Percentiles rank a stretch among this genome's conserved stretches.
phyloP scores from a whole-genome alignment of 2,113 vertebrate species.

The Canis aureus region DNA sequence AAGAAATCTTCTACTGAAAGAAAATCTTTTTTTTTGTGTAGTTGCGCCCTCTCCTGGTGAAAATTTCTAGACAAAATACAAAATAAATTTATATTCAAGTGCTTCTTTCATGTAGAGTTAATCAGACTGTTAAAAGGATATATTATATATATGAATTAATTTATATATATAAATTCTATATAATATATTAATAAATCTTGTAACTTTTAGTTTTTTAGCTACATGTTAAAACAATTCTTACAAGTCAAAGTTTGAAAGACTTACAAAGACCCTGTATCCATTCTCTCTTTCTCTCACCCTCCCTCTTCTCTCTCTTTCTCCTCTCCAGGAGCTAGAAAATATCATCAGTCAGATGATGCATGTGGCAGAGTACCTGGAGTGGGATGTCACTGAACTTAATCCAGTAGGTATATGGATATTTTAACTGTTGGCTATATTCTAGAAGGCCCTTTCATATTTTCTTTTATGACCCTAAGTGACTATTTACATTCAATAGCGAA shows the following conservation, averaged over 20 bases:
- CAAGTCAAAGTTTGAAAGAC: background rate
- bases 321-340: slow-evolving; percentile 90
- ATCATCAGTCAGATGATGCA: slow-evolving; percentile 94
- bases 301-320: fast-evolving
- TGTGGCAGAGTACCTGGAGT: slow-evolving; percentile 93
- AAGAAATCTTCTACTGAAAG: background rate
- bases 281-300: background rate
- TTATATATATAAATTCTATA: background rate
- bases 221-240: background rate
- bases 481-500: background rate
- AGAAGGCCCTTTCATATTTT: background rate
- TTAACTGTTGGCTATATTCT: background rate
- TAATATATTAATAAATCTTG: background rate
- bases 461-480: background rate
- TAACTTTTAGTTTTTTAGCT: background rate
- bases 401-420: slow-evolving; percentile 89
- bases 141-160: background rate
- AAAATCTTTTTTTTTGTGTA: background rate
- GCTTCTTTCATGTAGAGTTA: background rate
- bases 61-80: background rate
- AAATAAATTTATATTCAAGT: background rate
- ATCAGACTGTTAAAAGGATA: background rate
- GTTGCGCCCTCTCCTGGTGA: slow-evolving; percentile 65
- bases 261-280: background rate
- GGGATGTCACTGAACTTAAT: slow-evolving; percentile 95